Evolutionary conservation across 1,140 invertebrate species (phyloP).

Genomic region (Drosophila prosaltans): DNA sequence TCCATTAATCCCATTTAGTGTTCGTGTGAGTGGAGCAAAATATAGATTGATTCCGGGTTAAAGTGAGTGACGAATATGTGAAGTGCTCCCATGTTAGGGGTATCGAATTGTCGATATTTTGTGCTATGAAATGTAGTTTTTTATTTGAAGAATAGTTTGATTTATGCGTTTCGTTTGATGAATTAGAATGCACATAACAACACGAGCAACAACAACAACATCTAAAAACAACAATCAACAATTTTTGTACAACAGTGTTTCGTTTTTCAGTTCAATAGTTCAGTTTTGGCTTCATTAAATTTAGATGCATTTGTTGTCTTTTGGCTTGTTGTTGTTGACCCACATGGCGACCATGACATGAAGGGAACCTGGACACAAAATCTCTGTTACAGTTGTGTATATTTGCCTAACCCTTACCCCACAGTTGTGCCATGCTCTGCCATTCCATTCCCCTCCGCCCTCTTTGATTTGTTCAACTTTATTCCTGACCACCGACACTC

Average conservation of each 20-base stretch:
- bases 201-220: constrained; percentile 21
- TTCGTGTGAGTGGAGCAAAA: no score
- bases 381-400: constrained; percentile 12
- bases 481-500: constrained; percentile 11
- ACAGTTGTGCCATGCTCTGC: no score
- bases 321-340: constrained; percentile 8
- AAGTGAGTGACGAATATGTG: not conserved
- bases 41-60: no score
- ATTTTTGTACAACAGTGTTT: constrained; percentile 1
- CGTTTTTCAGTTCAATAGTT: constrained; percentile 12
- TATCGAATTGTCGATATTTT: not conserved
- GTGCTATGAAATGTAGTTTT: not conserved
- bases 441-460: no score
- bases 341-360: constrained; percentile 11
- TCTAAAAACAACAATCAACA: constrained; percentile 9
- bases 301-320: constrained; percentile 12
- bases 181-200: constrained; percentile 1
- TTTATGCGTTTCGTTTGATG: constrained; percentile 13
- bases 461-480: not conserved
- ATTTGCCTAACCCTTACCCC: not conserved
- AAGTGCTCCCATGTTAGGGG: not conserved
- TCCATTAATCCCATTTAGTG: no score
- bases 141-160: not conserved
- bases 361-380: constrained; percentile 5
- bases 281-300: constrained; percentile 14